Conservation (phyloP, 2,797 vertebrate genomes). For the Gorsachius magnificus region DNA sequence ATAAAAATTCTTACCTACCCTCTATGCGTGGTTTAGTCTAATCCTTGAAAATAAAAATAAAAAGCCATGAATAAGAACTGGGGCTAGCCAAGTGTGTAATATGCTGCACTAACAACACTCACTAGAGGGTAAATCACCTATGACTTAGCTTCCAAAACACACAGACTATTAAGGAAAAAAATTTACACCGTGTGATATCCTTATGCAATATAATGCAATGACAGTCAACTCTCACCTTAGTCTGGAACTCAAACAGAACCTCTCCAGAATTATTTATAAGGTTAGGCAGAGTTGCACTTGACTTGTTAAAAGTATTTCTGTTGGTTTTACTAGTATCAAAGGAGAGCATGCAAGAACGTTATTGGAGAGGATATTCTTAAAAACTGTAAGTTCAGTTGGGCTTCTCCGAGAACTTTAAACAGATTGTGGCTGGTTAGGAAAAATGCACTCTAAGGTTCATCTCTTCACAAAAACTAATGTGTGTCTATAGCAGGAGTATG, state of each 20-base stretch:
- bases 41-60: conserved; percentile 67
- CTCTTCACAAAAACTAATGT: neutral
- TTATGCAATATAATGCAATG: conserved; percentile 18
- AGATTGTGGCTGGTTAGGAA: neutral
- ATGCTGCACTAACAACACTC: conserved; percentile 61
- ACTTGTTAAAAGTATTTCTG: neutral
- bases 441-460: neutral
- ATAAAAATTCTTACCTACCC: conserved; percentile 42
- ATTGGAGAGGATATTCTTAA: neutral
- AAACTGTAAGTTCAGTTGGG: neutral
- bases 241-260: neutral
- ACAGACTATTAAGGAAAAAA: conserved; percentile 40
- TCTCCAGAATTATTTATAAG: neutral
- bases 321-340: neutral
- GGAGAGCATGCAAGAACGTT: neutral
- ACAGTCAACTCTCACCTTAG: conserved; percentile 32
- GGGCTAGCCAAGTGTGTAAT: conserved; percentile 63
- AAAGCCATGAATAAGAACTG: conserved; percentile 65
- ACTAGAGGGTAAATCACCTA: conserved; percentile 62
- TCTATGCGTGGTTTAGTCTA: conserved; percentile 31
- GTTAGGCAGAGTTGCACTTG: neutral
- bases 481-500: neutral
- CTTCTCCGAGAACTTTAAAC: neutral
- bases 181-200: conserved; percentile 25
- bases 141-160: conserved; percentile 52